Evolutionary conservation across 2,113 vertebrate genomes (phyloP), one percentile per base, ranked within the genome.

Genomic region (Gasterosteus aculeatus): DNA sequence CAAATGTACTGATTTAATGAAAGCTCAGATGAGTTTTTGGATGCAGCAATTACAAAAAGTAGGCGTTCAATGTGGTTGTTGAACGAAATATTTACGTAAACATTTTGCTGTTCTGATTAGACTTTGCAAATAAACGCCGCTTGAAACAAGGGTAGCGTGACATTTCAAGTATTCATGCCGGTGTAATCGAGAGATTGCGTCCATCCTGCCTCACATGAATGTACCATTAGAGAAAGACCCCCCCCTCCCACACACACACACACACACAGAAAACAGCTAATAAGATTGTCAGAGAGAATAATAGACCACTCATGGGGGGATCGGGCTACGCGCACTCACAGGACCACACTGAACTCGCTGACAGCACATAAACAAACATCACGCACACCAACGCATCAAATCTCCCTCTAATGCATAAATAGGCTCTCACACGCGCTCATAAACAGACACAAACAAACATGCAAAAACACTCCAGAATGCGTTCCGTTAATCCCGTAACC

Each of bases 271-370:
- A 54, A 74, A 47, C 19, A 22, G 35, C 38, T 39, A 46, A 59
- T 18, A 33, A 29, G 16, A 33, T 35, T 14, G 47, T 67, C 73
- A 59, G 64, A 39, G 38, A 41, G 7, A 64, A 57, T 38, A 49
- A 69, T 4, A 33, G 18, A 9, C 29, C 56, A 16, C n/a, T 62
- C 54, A 58, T 67, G 0, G 18, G 44, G 71, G 39, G 22, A 56
- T 71, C 41, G 19, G 67, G n/a, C 72, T 76, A 42, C 75, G 72
- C 38, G 70, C 62, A 66, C 47, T 71, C 61, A 64, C 77, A 72
- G 44, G 57, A 69, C 35, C 58, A 41, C 31, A 60, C 73, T 73
- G 18, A 63, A 62, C 70, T 51, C 31, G 41, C 16, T 46, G 44
- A 65, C 39, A 62, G 29, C 61, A 54, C 69, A 11, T 38, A 71